These are phyloP conservation scores for Seriola quinqueradiata DNA, from an alignment of 2,113 vertebrate species.

Conservation along the genomic window DNA sequence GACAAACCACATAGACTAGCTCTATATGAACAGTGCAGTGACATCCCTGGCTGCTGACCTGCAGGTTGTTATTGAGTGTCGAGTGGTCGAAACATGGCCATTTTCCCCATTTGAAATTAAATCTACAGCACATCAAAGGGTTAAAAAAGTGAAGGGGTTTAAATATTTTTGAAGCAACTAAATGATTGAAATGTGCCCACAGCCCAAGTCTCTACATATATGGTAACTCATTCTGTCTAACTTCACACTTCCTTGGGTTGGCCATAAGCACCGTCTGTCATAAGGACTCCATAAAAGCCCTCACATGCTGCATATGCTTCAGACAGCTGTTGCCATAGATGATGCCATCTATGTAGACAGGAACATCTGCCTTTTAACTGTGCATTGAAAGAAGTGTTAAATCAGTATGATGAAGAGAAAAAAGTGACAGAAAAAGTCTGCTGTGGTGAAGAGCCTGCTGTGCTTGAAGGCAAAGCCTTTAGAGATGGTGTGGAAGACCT, in stretches of 20 bases:
- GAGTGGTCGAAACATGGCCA: background rate
- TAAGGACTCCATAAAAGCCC: constrained; percentile 26
- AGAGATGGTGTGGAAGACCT: background rate
- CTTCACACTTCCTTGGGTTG: constrained; percentile 53
- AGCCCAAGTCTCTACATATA: constrained; percentile 15
- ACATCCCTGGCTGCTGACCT: too few relatives aligned
- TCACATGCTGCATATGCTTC: constrained; percentile 35
- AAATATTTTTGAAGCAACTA: background rate
- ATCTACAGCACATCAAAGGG: background rate
- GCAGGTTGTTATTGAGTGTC: background rate
- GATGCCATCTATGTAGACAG: constrained; percentile 21
- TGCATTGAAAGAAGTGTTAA: constrained; percentile 13
- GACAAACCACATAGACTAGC: too few relatives aligned
- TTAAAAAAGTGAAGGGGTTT: background rate
- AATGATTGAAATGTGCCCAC: constrained; percentile 1
- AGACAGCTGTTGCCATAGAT: constrained; percentile 60
- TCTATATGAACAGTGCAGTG: too few relatives aligned
- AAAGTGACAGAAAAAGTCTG: background rate
- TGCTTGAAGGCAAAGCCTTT: background rate
- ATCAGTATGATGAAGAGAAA: background rate
- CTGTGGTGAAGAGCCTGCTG: background rate
- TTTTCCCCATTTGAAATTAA: background rate
- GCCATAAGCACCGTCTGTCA: constrained; percentile 30
- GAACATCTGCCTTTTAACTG: background rate
- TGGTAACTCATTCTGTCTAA: constrained; percentile 36